A percentile compares a stretch with the other conserved stretches of the same genome.
phyloP scores from a whole-genome alignment of 2,888 invertebrate genomes.

The Rhopalosiphum nymphaeae region DNA sequence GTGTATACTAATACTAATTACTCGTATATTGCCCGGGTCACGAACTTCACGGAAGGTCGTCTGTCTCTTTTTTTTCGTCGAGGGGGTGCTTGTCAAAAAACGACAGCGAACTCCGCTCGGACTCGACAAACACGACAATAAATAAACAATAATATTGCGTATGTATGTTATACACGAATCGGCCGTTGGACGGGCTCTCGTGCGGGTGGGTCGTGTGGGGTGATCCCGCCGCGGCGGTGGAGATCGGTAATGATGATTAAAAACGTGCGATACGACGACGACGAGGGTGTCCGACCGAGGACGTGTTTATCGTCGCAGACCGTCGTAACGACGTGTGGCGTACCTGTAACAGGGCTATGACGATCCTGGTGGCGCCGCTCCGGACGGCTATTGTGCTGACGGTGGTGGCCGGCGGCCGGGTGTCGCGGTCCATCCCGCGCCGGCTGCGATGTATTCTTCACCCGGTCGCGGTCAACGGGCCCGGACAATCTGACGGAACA shows the following conservation, averaged over 20 bases:
- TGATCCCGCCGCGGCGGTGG: background rate
- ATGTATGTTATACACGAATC: background rate
- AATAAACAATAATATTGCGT: background rate
- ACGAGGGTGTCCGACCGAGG: background rate
- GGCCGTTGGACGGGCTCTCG: background rate
- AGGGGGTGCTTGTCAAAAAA: background rate
- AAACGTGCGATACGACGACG: background rate
- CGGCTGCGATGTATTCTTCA: background rate
- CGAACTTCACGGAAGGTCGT: background rate
- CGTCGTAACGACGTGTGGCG: background rate
- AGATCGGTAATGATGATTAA: background rate
- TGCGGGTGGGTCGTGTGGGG: background rate
- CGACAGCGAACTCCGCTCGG: background rate
- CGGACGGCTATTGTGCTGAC: conserved; percentile 92
- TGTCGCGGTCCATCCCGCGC: conserved; percentile 28
- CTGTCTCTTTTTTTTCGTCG: background rate
- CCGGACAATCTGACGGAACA: too few relatives aligned
- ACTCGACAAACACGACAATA: background rate
- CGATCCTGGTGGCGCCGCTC: conserved; percentile 84
- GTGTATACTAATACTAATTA: too few relatives aligned
- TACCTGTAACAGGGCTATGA: conserved; percentile 91
- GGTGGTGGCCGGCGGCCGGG: conserved; percentile 78
- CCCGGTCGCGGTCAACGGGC: background rate
- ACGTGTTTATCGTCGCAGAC: background rate
- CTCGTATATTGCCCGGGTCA: background rate